Conservation (phyloP, 2,113 vertebrate species). For the Phyllostomus discolor region DNA sequence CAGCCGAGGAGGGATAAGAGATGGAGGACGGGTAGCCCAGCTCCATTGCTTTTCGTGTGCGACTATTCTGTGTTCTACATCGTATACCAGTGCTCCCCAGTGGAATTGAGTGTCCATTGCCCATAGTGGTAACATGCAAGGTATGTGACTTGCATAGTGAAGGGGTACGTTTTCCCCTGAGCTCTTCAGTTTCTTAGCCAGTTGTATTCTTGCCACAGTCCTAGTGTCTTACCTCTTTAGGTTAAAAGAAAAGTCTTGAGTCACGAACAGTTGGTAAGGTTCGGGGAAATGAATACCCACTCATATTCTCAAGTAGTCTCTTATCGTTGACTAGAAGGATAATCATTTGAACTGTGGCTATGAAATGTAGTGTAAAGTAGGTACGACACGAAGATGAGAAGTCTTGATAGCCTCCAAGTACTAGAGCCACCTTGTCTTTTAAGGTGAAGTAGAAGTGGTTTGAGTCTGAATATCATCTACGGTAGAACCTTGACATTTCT, state of each 20-base stretch:
- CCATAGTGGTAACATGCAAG: background rate
- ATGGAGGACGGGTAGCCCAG: background rate
- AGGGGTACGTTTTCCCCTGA: background rate
- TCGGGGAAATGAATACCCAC: background rate
- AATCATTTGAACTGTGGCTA: background rate
- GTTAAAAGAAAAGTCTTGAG: background rate
- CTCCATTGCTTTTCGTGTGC: background rate
- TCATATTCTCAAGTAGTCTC: background rate
- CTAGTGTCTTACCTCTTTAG: background rate
- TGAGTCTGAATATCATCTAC: background rate
- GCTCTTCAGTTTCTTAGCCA: background rate
- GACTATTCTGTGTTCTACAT: background rate
- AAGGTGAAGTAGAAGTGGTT: background rate
- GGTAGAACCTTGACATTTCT: background rate
- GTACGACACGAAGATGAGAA: background rate
- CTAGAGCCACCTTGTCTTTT: background rate
- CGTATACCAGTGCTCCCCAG: background rate
- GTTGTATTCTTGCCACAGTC: background rate
- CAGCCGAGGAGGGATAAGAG: background rate
- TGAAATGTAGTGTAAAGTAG: background rate
- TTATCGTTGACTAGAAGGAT: background rate
- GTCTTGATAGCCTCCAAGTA: background rate
- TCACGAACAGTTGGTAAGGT: background rate
- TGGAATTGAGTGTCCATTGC: background rate
- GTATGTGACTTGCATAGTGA: background rate